phyloP scores from a whole-genome alignment of 2,888 invertebrate genomes.

The Tetragnatha montana region DNA sequence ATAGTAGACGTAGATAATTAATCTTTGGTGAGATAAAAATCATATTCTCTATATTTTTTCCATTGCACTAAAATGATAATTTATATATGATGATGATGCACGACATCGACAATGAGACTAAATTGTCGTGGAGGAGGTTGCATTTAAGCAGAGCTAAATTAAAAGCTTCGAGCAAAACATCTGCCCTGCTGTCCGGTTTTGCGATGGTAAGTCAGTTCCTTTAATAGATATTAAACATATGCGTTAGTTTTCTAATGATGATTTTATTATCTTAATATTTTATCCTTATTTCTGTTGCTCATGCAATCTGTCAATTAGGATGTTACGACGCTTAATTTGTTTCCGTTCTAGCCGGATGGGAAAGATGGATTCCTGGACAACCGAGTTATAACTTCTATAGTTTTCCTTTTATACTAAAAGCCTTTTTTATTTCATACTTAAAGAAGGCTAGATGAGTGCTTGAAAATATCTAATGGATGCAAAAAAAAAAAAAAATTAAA shows the following conservation, averaged over 20 bases:
- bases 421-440: no score
- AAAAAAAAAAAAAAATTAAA: no score
- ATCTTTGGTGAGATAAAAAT: neutral
- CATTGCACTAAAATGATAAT: neutral
- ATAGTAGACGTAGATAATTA: neutral
- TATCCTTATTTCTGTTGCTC: neutral
- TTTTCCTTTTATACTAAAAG: no score
- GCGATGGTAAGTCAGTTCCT: constrained; percentile 86
- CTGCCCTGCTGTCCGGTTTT: constrained; percentile 93
- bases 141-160: constrained; percentile 95
- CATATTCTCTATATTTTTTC: neutral
- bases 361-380: no score
- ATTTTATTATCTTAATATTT: neutral
- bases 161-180: constrained; percentile 95
- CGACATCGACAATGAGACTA: constrained; percentile 62
- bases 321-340: neutral
- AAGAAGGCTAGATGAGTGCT: no score
- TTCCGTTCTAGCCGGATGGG: no score
- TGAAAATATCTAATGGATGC: no score
- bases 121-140: constrained; percentile 79
- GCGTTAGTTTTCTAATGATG: neutral
- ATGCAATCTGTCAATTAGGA: no score
- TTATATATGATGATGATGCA: constrained; percentile 58
- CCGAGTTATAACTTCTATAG: no score
- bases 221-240: neutral